Evolutionary conservation across 2,797 vertebrate species (phyloP).

Genomic region (Hirundo rustica): DNA sequence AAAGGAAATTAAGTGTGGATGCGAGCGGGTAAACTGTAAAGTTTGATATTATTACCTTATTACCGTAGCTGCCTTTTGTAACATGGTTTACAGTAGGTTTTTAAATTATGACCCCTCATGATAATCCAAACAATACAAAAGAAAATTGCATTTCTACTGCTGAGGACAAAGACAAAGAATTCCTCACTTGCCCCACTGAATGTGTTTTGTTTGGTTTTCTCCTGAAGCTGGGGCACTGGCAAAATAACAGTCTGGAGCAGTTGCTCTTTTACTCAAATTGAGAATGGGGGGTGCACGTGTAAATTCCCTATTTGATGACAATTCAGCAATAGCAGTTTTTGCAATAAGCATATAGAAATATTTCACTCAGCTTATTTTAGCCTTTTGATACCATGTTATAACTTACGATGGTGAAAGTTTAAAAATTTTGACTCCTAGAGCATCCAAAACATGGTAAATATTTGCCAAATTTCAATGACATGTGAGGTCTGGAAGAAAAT

Average conservation of each 20-base stretch:
- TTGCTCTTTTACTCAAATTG: neutral
- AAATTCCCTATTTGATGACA: neutral
- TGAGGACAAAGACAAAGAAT: neutral
- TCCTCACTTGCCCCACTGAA: neutral
- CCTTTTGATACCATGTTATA: neutral
- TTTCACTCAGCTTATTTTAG: neutral
- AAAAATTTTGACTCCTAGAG: neutral
- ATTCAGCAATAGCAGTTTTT: neutral
- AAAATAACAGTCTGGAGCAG: neutral
- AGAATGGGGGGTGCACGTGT: rapidly evolving
- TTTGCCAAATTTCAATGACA: neutral
- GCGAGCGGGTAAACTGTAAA: neutral
- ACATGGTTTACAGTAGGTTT: neutral
- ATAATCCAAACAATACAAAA: neutral
- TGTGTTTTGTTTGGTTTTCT: neutral
- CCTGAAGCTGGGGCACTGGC: neutral
- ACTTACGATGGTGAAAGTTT: neutral
- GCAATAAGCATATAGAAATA: neutral
- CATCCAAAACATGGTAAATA: neutral
- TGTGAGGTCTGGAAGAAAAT: neutral
- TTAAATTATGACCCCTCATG: neutral
- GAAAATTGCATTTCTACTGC: neutral
- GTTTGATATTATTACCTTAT: neutral
- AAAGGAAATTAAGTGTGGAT: neutral
- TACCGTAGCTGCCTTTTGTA: neutral